Conservation (phyloP, 2,797 vertebrate genomes). For the Esox lucius region DNA sequence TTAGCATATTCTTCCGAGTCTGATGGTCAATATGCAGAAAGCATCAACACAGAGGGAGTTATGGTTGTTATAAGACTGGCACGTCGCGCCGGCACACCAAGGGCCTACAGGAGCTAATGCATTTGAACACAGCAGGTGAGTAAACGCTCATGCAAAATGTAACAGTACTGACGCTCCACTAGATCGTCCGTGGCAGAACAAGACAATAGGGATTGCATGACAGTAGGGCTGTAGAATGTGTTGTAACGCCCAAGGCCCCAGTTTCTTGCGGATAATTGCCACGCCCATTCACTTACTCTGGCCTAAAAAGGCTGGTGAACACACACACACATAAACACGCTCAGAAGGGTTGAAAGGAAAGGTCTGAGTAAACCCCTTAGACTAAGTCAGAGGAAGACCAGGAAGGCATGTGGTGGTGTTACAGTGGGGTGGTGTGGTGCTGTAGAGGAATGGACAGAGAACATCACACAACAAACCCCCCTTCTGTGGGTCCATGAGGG, state of each 20-base stretch:
- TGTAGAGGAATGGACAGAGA: not conserved
- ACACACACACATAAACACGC: not conserved
- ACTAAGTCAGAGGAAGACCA: not conserved
- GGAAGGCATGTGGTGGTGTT: not conserved
- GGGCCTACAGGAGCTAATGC: too few relatives aligned
- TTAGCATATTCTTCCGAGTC: too few relatives aligned
- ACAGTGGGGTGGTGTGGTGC: conserved; percentile 10
- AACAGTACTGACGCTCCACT: too few relatives aligned
- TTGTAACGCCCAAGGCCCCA: conserved; percentile 30
- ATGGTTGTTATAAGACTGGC: too few relatives aligned
- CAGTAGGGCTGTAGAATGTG: not conserved
- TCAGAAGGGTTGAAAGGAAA: conserved; percentile 17
- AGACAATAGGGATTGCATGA: not conserved
- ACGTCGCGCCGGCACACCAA: too few relatives aligned
- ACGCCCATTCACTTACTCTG: conserved; percentile 56
- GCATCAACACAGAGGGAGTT: too few relatives aligned
- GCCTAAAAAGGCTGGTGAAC: conserved; percentile 54
- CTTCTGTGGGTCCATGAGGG: conserved; percentile 80
- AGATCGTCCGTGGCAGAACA: too few relatives aligned
- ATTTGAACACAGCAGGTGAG: too few relatives aligned
- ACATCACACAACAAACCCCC: conserved; percentile 54
- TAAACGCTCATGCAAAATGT: too few relatives aligned
- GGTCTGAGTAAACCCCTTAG: not conserved
- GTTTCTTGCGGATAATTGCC: conserved; percentile 61
- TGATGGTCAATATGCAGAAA: too few relatives aligned